Evolutionary conservation across 1,140 invertebrate species (phyloP).

Genomic region (Ctenoplectra terminalis): DNA sequence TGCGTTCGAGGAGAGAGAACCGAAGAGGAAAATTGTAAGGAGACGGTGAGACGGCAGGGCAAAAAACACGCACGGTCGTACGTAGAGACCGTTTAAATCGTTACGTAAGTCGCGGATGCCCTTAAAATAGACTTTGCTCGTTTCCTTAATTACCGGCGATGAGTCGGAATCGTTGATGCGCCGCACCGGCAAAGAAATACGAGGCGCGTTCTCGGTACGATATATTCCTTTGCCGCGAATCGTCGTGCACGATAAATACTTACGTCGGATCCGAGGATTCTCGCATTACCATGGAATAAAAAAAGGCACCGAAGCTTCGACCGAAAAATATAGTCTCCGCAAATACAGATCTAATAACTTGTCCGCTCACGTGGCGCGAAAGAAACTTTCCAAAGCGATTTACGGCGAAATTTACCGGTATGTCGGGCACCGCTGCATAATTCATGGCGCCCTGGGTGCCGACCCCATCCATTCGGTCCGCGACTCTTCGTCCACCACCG

Average conservation of each 20-base stretch:
- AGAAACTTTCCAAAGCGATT: conserved; percentile 59
- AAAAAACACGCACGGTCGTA: conserved; percentile 21
- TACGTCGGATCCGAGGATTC: conserved; percentile 49
- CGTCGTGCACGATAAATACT: conserved; percentile 46
- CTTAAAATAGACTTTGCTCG: not conserved
- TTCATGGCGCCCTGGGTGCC: conserved; percentile 55
- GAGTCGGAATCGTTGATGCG: not conserved
- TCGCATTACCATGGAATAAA: conserved; percentile 47
- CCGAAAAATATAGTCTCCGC: conserved; percentile 54
- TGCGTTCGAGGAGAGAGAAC: not conserved
- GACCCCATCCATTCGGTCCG: conserved; percentile 40
- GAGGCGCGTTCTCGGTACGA: conserved; percentile 18
- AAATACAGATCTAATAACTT: conserved; percentile 57
- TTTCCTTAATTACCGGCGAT: conserved; percentile 4
- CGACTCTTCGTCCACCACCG: conserved; percentile 44
- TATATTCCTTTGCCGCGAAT: conserved; percentile 38
- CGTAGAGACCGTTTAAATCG: conserved; percentile 27
- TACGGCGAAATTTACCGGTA: conserved; percentile 63
- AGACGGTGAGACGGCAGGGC: not conserved
- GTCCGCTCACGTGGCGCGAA: conserved; percentile 56
- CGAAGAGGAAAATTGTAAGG: conserved; percentile 13
- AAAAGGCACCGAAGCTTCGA: conserved; percentile 12
- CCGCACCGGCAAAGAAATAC: conserved; percentile 15
- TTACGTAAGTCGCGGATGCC: not conserved
- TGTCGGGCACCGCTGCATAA: conserved; percentile 59